Base-by-base conservation (phyloP, 2,113 vertebrate genomes). In the Riparia riparia region DNA sequence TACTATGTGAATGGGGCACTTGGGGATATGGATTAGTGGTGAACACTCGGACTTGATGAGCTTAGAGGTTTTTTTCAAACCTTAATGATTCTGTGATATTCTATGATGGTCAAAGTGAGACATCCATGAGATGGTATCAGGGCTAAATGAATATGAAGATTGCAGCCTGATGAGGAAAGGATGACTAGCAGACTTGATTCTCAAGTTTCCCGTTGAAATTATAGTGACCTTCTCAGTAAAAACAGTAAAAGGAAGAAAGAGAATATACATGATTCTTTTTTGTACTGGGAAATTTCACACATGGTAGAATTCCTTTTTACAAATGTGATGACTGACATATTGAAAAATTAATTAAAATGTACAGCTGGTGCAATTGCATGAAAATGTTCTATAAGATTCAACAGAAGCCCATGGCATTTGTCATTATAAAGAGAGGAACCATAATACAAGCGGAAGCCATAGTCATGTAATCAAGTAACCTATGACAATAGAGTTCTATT, bases 401-500 rank as follows among this genome's bases (percentile, higher is more conserved):
- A 8, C 4, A 68, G 51, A 89, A 89, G 68, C 26, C 80, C 1
- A 0, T 76, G 82, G 42, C n/a, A 58, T 70, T 81, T 82, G 70
- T 63, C 78, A 76, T 82, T 79, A 77, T 42, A 66, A 91, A 86
- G 61, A 83, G 29, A 87, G 54, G 74, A 92, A 74, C 26, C 26
- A 34, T 49, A 89, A 77, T 37, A 44, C 17, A 88, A 66, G 24
- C 2, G 1, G 90, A 86, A 92, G 65, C 44, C 51, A 70, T 7
- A 74, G n/a, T 34, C 80, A 41, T 64, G 61, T 88, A 96, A 97
- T 94, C 93, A 90, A 95, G 83, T 86, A 96, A 94, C 74, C 50
- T 65, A 39, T 72, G 78, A 95, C 90, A 94, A 96, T 61, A 69
- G 73, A 68, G 74, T 95, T 96, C 96, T 90, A 78, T 92, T 96